phyloP scores from a whole-genome alignment of 2,797 vertebrate species.

The Ispidina picta region DNA sequence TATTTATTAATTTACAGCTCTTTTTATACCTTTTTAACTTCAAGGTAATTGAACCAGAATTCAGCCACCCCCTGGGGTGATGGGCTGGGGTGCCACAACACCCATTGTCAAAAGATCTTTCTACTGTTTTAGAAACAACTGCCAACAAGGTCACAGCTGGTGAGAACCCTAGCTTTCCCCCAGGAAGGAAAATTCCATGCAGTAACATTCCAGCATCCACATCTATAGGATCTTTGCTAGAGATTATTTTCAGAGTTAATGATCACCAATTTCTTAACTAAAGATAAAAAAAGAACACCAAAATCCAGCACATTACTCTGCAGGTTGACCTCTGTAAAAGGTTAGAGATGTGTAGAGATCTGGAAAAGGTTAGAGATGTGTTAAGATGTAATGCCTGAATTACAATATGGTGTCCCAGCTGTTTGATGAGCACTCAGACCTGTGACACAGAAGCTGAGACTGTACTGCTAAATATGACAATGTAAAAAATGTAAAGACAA shows the following conservation, averaged over 20 bases:
- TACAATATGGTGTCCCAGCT: background rate
- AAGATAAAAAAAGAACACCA: background rate
- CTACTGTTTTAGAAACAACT: too few relatives aligned
- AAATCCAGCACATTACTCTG: accelerated
- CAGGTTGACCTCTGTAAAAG: background rate
- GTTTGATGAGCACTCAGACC: background rate
- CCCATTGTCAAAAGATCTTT: too few relatives aligned
- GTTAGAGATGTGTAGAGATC: background rate
- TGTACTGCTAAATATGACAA: background rate
- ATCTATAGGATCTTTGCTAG: background rate
- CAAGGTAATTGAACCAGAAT: too few relatives aligned
- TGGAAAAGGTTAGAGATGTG: background rate
- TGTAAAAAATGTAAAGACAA: background rate
- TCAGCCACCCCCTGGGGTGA: too few relatives aligned
- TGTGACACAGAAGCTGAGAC: background rate
- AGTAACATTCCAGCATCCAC: too few relatives aligned
- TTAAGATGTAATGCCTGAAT: background rate
- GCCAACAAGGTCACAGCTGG: too few relatives aligned
- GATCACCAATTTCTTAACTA: background rate
- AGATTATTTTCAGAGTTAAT: background rate
- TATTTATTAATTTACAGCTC: too few relatives aligned
- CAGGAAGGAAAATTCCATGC: too few relatives aligned
- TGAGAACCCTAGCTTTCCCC: too few relatives aligned
- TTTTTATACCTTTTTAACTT: too few relatives aligned
- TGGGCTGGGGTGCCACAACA: too few relatives aligned